Percentiles rank a stretch among this genome's conserved stretches.
phyloP scores from a whole-genome alignment of 2,888 invertebrate genomes.

The Linnaemya tessellans region DNA sequence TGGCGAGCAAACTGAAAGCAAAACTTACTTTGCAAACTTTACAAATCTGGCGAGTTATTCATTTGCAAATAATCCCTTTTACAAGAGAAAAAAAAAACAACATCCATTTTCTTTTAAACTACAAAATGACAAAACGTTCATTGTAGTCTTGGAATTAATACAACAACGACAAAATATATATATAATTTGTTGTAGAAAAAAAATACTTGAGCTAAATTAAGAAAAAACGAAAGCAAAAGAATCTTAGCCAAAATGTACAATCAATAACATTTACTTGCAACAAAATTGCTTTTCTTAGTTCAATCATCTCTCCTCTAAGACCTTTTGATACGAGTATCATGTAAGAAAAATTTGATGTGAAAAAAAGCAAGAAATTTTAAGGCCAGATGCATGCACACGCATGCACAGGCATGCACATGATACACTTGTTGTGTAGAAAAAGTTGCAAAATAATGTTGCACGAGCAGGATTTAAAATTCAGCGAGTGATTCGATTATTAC shows the following conservation, averaged over 20 bases:
- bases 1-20: background rate
- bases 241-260: background rate
- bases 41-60: background rate
- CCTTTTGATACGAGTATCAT: conserved; percentile 38
- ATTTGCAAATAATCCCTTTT: conserved; percentile 25
- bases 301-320: conserved; percentile 52
- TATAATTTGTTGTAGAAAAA: conserved; percentile 1
- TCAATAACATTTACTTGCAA: conserved; percentile 49
- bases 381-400: conserved; percentile 2
- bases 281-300: conserved; percentile 58
- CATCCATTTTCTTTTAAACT: background rate
- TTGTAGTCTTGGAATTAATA: conserved; percentile 20
- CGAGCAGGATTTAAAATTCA: conserved; percentile 16
- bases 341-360: background rate
- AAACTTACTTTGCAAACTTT: background rate
- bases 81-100: conserved; percentile 1
- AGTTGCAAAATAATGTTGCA: conserved; percentile 1
- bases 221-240: background rate
- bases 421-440: background rate
- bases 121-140: conserved; percentile 24
- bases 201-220: background rate
- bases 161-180: too few relatives aligned
- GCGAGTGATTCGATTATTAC: background rate
- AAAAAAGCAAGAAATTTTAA: conserved; percentile 50
- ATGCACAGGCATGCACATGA: background rate